Conservation (phyloP, 2,797 vertebrate species). For the Chrysocyon brachyurus region DNA sequence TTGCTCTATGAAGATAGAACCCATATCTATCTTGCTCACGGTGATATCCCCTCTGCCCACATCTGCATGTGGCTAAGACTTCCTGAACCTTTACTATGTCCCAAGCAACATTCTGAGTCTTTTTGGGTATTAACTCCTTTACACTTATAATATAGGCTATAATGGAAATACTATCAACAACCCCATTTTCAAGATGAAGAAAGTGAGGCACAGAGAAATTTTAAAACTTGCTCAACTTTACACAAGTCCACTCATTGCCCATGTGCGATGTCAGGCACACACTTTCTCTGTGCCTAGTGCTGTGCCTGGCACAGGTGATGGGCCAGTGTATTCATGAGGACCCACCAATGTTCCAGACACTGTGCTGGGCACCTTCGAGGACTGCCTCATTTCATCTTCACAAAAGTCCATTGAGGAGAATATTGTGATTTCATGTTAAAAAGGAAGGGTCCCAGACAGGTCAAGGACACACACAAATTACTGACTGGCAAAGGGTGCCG, state of each 20-base stretch:
- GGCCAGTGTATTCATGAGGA: background rate
- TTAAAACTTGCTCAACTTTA: background rate
- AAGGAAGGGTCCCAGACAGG: background rate
- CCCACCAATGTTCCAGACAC: accelerated
- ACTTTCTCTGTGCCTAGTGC: background rate
- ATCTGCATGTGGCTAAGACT: background rate
- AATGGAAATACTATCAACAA: background rate
- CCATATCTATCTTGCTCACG: slow-evolving; percentile 2
- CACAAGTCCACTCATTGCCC: background rate
- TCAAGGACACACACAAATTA: background rate
- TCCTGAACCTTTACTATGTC: background rate
- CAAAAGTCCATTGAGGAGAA: background rate
- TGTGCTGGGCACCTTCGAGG: accelerated
- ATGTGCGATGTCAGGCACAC: no score
- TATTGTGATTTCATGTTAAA: background rate
- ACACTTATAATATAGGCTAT: background rate
- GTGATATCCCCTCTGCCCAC: background rate
- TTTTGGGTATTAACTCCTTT: background rate
- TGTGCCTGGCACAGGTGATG: background rate
- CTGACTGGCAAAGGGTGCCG: background rate
- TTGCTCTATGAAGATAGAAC: slow-evolving; percentile 18
- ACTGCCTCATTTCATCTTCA: background rate
- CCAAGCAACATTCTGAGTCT: background rate
- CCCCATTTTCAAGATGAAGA: slow-evolving; percentile 3
- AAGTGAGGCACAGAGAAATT: background rate